Evolutionary conservation across 1,140 invertebrate species (phyloP), one percentile per base, ranked within the genome.

Genomic region (Harlomillsia oculata): DNA sequence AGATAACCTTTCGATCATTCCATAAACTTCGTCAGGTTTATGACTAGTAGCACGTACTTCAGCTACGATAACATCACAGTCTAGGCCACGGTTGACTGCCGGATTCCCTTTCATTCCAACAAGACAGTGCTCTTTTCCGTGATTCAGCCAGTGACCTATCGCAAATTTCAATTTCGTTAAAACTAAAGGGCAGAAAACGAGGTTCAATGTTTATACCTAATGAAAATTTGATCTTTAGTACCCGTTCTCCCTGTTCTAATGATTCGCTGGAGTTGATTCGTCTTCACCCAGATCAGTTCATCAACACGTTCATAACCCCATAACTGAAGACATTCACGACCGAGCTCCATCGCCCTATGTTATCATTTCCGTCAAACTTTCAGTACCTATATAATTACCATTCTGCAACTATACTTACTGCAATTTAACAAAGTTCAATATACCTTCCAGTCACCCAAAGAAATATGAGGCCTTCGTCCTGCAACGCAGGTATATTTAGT

Each of bases 211-310:
- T n/a, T n/a, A n/a, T n/a, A n/a, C n/a, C n/a, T n/a, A n/a, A 52
- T 14, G 21, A 46, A 20, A 26, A 28, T 8, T 21, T 5, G 26
- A 46, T 46, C 9, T 46, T 25, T 34, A 56, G 28, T 45, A 64
- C 62, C 94, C 0, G 93, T 97, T 53, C 93, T 77, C 1, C 94
- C 95, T 0, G 95, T 97, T 43, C 95, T 76, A 65, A 98, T 98
- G 58, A 98, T 97, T 60, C 93, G 76, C 71, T 98, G 95, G 56
- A 98, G 72, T 68, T 98, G 95, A 76, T 98, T 98, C 0, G 94
- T 97, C 75, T 98, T 98, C 3, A 98, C 94, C 95, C 95, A 98
- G 64, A 98, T 97, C 9, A 98, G 81, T 71, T 98, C 95, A 70
- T 97, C 94, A 2, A 95, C 89, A 56, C 93, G 76, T 69, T 97